Percentiles rank a stretch among this genome's conserved stretches.
These are phyloP conservation scores for Riptortus pedestris DNA, from an alignment of 1,140 invertebrate species.

Conservation along the genomic window DNA sequence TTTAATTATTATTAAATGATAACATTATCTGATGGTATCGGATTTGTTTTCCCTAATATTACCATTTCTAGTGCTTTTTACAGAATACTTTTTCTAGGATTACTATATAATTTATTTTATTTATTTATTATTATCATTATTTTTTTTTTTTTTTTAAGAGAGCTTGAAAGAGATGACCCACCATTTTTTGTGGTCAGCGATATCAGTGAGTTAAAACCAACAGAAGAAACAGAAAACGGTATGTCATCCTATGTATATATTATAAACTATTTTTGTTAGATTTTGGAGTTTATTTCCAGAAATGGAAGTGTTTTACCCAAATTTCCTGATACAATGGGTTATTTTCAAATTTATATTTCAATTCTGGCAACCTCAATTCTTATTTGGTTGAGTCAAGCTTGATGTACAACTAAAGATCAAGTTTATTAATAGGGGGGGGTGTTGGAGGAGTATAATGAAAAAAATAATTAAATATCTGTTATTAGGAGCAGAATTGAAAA, in stretches of 20 bases:
- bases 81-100: too few species aligned
- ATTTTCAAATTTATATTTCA: neutral
- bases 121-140: too few species aligned
- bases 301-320: neutral
- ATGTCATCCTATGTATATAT: neutral
- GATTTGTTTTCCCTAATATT: too few species aligned
- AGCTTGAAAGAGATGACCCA: constrained; percentile 20
- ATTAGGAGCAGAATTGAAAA: too few species aligned
- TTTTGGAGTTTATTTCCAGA: neutral
- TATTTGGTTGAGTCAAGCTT: neutral
- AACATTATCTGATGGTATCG: too few species aligned
- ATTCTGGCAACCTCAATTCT: neutral
- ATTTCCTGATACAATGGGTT: neutral
- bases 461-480: too few species aligned
- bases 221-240: constrained; percentile 25
- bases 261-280: neutral
- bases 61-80: too few species aligned
- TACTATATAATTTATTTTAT: too few species aligned
- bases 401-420: too few species aligned
- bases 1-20: too few species aligned
- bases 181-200: constrained; percentile 18
- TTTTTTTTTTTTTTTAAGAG: constrained; percentile 1
- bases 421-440: too few species aligned
- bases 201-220: constrained; percentile 18
- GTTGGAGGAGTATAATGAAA: too few species aligned